Percentiles rank a stretch among this genome's conserved stretches.
These are phyloP conservation scores for Psilopsiagon aurifrons DNA, from an alignment of 2,113 vertebrate genomes.

Conservation along the genomic window DNA sequence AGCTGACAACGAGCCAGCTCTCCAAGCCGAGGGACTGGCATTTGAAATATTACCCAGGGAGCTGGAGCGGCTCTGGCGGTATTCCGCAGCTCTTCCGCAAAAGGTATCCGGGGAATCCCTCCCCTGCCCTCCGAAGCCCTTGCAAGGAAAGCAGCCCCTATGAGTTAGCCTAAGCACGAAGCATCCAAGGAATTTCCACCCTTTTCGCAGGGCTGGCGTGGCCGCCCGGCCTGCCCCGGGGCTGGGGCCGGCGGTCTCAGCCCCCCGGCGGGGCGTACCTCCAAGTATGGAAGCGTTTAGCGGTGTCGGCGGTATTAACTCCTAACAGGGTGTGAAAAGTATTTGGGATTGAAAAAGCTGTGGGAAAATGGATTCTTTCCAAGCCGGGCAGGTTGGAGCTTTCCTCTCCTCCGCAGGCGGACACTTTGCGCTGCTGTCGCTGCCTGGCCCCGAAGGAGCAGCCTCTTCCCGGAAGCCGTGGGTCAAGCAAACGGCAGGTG, in stretches of 20 bases:
- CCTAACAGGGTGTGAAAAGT: conserved; percentile 76
- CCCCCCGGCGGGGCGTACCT: neutral
- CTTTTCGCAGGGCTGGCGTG: neutral
- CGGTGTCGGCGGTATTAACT: conserved; percentile 62
- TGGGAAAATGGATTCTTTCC: conserved; percentile 72
- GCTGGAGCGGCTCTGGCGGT: neutral
- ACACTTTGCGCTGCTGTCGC: neutral
- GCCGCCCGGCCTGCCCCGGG: neutral
- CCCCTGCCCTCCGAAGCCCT: neutral
- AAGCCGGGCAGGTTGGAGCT: conserved; percentile 1
- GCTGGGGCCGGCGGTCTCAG: neutral
- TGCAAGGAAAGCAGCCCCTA: neutral
- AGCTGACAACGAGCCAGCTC: neutral
- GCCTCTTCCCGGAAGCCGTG: neutral
- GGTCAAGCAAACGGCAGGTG: neutral
- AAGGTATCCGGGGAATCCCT: conserved; percentile 13
- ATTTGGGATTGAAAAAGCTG: conserved; percentile 69
- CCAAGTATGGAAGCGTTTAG: conserved; percentile 64
- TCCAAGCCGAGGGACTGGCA: neutral
- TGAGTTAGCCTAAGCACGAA: neutral
- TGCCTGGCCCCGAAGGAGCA: neutral
- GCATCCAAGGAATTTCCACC: conserved; percentile 16
- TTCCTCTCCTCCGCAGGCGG: neutral
- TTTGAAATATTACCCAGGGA: neutral
- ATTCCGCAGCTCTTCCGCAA: neutral